A percentile compares a stretch with the other conserved stretches of the same genome.
Evolutionary conservation across 2,888 invertebrate genomes (phyloP).

Genomic region (Laspeyria flexula): DNA sequence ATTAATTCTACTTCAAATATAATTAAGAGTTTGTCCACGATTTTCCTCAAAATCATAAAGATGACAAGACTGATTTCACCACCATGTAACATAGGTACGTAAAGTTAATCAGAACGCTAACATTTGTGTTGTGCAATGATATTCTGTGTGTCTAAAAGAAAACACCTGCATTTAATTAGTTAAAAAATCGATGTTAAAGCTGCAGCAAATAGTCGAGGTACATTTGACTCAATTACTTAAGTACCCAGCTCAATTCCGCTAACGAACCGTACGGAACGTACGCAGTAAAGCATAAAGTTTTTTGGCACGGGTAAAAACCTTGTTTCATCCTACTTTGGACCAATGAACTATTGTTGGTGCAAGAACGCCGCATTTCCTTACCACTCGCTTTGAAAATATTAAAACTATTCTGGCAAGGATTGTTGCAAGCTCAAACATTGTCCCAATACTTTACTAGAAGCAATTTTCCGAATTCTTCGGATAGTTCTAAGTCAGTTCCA

Average conservation of each 20-base stretch:
- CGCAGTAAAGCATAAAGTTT: slow-evolving; percentile 55
- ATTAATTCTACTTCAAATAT: too few species aligned
- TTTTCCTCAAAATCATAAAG: too few species aligned
- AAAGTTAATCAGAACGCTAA: too few species aligned
- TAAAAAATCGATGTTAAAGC: too few species aligned
- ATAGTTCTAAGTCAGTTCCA: slow-evolving; percentile 13
- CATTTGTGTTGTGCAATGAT: too few species aligned
- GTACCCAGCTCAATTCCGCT: slow-evolving; percentile 54
- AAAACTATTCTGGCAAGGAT: slow-evolving; percentile 37
- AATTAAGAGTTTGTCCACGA: too few species aligned
- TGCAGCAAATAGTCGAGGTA: slow-evolving; percentile 39
- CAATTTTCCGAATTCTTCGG: slow-evolving; percentile 5
- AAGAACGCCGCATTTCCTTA: slow-evolving; percentile 42
- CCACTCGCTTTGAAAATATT: slow-evolving; percentile 36
- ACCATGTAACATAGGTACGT: too few species aligned
- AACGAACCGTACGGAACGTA: slow-evolving; percentile 55
- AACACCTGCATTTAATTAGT: too few species aligned
- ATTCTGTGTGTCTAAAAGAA: too few species aligned
- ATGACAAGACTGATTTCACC: too few species aligned
- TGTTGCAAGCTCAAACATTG: slow-evolving; percentile 6
- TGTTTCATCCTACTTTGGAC: slow-evolving; percentile 23
- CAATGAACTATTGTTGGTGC: slow-evolving; percentile 23
- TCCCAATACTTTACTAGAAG: slow-evolving; percentile 18
- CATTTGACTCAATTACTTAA: slow-evolving; percentile 66
- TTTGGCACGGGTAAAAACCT: slow-evolving; percentile 57